Evolutionary conservation across 2,113 vertebrate species (phyloP).

Genomic region (Thymallus thymallus): DNA sequence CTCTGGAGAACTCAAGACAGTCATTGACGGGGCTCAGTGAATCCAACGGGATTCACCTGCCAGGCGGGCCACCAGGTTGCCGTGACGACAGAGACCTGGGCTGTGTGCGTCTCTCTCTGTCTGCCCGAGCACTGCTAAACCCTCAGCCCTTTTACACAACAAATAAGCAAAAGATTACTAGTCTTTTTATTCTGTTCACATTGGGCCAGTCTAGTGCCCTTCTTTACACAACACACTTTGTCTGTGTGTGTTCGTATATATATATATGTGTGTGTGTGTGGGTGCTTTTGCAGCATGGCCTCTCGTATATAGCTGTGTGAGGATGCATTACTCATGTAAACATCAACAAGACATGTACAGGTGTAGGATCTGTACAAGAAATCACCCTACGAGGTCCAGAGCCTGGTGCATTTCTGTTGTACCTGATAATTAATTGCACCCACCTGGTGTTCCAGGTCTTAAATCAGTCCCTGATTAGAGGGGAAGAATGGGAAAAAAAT

Average conservation of each 20-base stretch:
- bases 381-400: too few relatives aligned
- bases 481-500: too few relatives aligned
- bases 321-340: neutral
- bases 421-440: too few relatives aligned
- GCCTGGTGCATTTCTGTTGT: too few relatives aligned
- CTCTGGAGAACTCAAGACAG: neutral
- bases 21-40: too few relatives aligned
- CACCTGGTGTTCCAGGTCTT: too few relatives aligned
- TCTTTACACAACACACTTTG: neutral
- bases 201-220: too few relatives aligned
- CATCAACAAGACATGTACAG: too few relatives aligned
- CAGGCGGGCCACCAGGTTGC: neutral
- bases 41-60: too few relatives aligned
- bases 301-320: neutral
- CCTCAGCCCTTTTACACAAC: neutral
- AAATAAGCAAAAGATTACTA: neutral
- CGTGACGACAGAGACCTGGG: neutral
- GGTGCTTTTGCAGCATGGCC: neutral
- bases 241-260: neutral
- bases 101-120: neutral
- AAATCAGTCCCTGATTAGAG: too few relatives aligned
- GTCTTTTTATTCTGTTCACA: neutral
- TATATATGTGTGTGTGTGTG: neutral
- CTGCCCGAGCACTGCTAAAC: neutral
- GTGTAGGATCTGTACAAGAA: too few relatives aligned